Evolutionary conservation across 2,113 vertebrate genomes (phyloP).

Genomic region (Atherinomorus stipes): DNA sequence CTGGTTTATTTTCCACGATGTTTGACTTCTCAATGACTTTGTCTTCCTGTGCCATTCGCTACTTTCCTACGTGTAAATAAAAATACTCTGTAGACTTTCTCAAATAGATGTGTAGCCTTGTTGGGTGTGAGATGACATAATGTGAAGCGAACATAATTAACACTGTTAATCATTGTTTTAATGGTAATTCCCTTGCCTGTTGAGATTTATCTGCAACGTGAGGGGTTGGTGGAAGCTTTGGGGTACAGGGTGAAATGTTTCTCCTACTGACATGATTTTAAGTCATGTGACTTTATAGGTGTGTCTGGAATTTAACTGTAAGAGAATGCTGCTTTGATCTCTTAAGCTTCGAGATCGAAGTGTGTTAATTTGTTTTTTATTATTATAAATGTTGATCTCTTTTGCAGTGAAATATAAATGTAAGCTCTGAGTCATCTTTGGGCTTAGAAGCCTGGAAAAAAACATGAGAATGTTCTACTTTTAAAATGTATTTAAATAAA

Average conservation of each 20-base stretch:
- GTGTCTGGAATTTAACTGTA: neutral
- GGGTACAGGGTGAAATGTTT: slow-evolving; percentile 52
- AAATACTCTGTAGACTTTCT: slow-evolving; percentile 10
- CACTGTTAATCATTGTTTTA: slow-evolving; percentile 30
- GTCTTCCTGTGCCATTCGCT: slow-evolving; percentile 59
- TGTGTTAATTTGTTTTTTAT: neutral
- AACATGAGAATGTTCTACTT: slow-evolving; percentile 13
- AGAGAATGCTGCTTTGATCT: slow-evolving; percentile 41
- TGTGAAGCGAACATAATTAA: slow-evolving; percentile 27
- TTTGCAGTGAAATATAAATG: neutral
- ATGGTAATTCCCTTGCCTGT: slow-evolving; percentile 46
- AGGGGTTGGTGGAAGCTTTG: slow-evolving; percentile 57
- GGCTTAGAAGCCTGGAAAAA: slow-evolving; percentile 6
- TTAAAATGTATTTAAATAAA: slow-evolving; percentile 9
- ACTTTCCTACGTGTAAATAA: slow-evolving; percentile 33
- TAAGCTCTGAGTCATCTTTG: neutral
- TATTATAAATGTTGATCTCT: neutral
- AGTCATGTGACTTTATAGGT: neutral
- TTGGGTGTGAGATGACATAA: slow-evolving; percentile 14
- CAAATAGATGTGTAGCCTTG: slow-evolving; percentile 1
- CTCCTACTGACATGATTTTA: slow-evolving; percentile 32
- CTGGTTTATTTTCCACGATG: slow-evolving; percentile 2
- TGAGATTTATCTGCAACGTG: slow-evolving; percentile 65
- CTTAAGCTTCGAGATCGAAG: neutral
- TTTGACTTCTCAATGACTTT: slow-evolving; percentile 7